Evolutionary conservation across 2,888 invertebrate species (phyloP), one percentile per base, ranked within the genome.

Genomic region (Apoda limacodes): DNA sequence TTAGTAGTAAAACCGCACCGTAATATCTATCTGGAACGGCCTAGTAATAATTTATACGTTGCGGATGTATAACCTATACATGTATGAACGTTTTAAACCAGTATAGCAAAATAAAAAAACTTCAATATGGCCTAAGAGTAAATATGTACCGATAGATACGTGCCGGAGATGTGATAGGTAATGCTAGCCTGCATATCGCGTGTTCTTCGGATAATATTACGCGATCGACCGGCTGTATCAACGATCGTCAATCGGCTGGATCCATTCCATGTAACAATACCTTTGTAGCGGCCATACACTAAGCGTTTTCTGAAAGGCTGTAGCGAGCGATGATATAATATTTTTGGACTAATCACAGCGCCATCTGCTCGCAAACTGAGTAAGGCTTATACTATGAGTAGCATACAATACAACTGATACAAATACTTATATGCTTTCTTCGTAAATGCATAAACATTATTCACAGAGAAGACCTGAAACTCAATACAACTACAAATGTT

Each of bases 261-360:
- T 78, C 66, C 69, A 75, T 75, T 78, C 67, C 76, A 60, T 72
- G 75, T 74, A 76, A 78, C 76, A 71, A 78, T 75, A 76, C 69
- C 72, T 71, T 49, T 45, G 39, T 52, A 53, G 43, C 37, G 50
- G 72, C 66, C 47, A 48, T 13, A 19, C 46, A 30, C 40, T 2
- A 1, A 22, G 57, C 58, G 55, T 13, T 7, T 17, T n/a, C n/a
- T n/a, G n/a, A n/a, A n/a, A n/a, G n/a, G n/a, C n/a, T n/a, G n/a
- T n/a, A n/a, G n/a, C n/a, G n/a, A n/a, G n/a, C n/a, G n/a, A n/a
- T n/a, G n/a, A n/a, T n/a, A n/a, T n/a, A n/a, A n/a, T n/a, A n/a
- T n/a, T n/a, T n/a, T n/a, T n/a, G n/a, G n/a, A n/a, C n/a, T n/a
- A n/a, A n/a, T n/a, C n/a, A n/a, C n/a, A n/a, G n/a, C n/a, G n/a